phyloP scores from a whole-genome alignment of 37 sponge, comb jelly and placozoan genomes.

The Eunapius fragilis region DNA sequence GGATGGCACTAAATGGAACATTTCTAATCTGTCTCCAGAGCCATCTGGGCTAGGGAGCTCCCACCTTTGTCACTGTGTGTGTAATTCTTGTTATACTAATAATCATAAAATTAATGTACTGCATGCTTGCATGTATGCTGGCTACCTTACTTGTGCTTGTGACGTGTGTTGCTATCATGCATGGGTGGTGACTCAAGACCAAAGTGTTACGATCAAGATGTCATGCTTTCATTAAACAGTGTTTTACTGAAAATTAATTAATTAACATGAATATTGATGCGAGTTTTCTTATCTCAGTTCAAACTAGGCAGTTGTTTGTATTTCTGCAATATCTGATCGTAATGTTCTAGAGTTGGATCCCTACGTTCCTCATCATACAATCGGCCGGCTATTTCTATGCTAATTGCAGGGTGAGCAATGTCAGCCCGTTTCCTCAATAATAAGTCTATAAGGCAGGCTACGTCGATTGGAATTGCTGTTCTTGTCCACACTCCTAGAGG shows the following conservation, averaged over 20 bases:
- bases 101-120: background rate
- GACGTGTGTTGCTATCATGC: background rate
- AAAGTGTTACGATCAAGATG: background rate
- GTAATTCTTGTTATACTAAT: background rate
- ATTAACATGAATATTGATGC: background rate
- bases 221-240: background rate
- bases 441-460: background rate
- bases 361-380: background rate
- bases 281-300: background rate
- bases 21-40: no score
- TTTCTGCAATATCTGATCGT: background rate
- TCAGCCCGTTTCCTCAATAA: background rate
- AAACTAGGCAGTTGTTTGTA: background rate
- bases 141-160: background rate
- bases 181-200: background rate
- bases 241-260: background rate
- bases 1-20: background rate
- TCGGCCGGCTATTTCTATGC: background rate
- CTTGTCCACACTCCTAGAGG: background rate
- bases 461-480: background rate
- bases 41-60: background rate
- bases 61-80: background rate
- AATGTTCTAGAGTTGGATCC: background rate
- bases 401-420: background rate
- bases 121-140: background rate